These are phyloP conservation scores for Pterocles burchelli DNA, from an alignment of 2,113 vertebrate species.

Conservation along the genomic window DNA sequence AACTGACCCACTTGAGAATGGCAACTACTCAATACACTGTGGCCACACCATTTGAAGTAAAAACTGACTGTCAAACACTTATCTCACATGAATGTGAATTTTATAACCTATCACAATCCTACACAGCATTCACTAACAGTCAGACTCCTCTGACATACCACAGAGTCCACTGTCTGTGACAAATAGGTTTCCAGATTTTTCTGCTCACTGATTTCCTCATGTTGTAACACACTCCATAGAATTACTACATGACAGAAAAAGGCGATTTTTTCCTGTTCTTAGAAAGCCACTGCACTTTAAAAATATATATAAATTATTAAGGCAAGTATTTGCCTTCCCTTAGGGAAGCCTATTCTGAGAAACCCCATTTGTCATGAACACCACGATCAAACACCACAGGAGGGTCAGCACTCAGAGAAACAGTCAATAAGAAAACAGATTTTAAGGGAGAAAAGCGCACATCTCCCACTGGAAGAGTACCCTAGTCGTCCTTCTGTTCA, in stretches of 20 bases:
- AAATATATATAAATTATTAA: not conserved
- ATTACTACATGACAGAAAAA: not conserved
- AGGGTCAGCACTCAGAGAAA: not conserved
- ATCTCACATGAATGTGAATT: not conserved
- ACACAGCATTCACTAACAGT: not conserved
- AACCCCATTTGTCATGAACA: not conserved
- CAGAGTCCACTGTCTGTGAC: not conserved
- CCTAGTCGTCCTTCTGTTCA: not conserved
- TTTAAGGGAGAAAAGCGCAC: not conserved
- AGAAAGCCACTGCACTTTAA: not conserved
- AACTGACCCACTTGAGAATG: not conserved
- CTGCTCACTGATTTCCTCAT: not conserved
- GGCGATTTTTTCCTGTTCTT: not conserved
- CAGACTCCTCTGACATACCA: not conserved
- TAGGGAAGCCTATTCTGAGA: not conserved
- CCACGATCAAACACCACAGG: not conserved
- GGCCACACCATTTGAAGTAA: not conserved
- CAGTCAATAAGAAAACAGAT: not conserved
- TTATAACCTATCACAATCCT: not conserved
- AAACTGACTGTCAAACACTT: not conserved
- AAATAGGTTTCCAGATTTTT: not conserved
- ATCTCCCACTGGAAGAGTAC: not conserved
- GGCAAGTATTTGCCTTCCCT: not conserved
- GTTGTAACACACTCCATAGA: fast-evolving
- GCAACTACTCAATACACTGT: not conserved